phyloP scores from a whole-genome alignment of 2,113 vertebrate genomes.

The Propithecus coquereli region DNA sequence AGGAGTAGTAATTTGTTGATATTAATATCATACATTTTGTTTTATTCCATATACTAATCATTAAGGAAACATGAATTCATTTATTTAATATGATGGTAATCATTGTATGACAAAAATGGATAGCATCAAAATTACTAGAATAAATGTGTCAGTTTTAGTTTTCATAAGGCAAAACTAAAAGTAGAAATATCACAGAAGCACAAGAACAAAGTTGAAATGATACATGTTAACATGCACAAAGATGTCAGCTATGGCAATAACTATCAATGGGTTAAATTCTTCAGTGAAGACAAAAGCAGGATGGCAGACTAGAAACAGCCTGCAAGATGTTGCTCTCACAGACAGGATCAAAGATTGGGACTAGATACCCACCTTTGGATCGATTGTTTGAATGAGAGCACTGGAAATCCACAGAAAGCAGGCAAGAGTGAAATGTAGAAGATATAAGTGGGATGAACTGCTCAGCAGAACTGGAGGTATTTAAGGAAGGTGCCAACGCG shows the following conservation, averaged over 20 bases:
- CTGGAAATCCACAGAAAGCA: no score
- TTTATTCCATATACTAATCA: background rate
- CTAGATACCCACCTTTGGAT: no score
- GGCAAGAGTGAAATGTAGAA: no score
- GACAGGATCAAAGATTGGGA: no score
- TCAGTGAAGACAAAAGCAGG: background rate
- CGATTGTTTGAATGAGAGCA: no score
- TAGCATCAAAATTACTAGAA: background rate
- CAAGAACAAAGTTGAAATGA: background rate
- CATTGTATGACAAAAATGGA: background rate
- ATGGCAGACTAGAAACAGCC: no score
- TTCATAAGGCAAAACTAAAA: background rate
- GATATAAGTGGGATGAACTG: no score
- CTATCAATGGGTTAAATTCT: background rate
- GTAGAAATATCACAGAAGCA: background rate
- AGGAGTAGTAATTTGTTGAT: background rate
- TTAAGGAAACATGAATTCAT: background rate
- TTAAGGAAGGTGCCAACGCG: no score
- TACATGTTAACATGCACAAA: background rate
- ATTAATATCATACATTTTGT: background rate
- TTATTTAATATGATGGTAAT: background rate
- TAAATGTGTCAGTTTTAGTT: constrained; percentile 13
- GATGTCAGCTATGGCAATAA: background rate
- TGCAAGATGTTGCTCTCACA: no score
- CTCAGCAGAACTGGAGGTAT: no score